Conservation (phyloP, 2,888 invertebrate species). For the Onthophagus sagittarius region DNA sequence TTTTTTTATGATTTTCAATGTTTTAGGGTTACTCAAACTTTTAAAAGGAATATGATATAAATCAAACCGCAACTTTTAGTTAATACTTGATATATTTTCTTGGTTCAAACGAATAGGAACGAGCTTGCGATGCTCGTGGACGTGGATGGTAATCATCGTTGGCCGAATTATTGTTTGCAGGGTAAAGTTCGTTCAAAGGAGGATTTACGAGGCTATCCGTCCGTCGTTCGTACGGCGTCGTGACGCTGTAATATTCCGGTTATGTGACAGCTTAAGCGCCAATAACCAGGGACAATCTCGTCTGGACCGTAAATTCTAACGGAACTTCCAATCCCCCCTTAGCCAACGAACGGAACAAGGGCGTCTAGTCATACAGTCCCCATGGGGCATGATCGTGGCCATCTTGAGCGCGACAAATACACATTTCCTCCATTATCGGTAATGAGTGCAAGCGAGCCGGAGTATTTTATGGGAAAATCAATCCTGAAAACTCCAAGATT, state of each 20-base stretch:
- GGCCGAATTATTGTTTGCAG: background rate
- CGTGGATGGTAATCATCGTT: background rate
- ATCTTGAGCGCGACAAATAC: too few relatives aligned
- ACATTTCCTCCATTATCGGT: background rate
- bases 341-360: background rate
- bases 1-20: too few relatives aligned
- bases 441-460: background rate
- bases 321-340: background rate
- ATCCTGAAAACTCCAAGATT: background rate
- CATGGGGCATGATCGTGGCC: background rate
- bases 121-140: background rate
- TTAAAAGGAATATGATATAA: too few relatives aligned
- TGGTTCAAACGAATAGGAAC: background rate
- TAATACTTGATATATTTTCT: background rate
- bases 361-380: background rate
- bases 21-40: too few relatives aligned
- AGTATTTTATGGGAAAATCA: background rate
- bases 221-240: conserved; percentile 1
- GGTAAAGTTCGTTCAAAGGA: background rate
- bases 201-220: conserved; percentile 8
- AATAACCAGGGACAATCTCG: conserved; percentile 16
- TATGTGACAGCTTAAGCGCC: conserved; percentile 15
- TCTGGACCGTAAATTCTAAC: conserved; percentile 13
- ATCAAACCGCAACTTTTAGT: too few relatives aligned
- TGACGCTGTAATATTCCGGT: conserved; percentile 8